Evolutionary conservation across 1,140 invertebrate species (phyloP), one percentile per base, ranked within the genome.

Genomic region (Drosophila subobscura): DNA sequence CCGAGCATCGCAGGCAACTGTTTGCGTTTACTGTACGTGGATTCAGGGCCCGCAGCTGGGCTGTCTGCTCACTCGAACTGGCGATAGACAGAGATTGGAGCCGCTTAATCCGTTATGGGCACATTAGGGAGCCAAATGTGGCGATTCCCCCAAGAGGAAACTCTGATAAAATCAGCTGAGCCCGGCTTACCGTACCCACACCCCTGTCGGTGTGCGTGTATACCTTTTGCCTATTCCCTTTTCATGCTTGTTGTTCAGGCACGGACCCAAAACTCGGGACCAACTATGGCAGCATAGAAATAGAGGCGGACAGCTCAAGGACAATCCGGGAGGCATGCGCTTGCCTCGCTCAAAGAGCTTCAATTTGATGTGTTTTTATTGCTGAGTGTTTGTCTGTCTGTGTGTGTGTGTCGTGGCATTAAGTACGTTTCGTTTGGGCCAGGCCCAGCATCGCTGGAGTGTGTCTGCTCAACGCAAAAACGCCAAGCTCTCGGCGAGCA

Each of bases 321-420:
- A 75, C 57, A 79, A 57, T 67, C 59, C 64, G 53, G 22, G 37
- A 49, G 70, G 47, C 63, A 57, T 61, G 53, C 45, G 47, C 75
- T 75, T 44, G 50, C 52, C 66, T 63, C 50, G 41, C 58, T 51
- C 33, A 40, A 51, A 79, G 72, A 72, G 72, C 55, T 64, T 70
- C 79, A 64, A 78, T 78, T 83, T 71, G 57, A 52, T 67, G 54
- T 73, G 47, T 53, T 61, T 52, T 61, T 51, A 56, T 58, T 56
- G 37, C 42, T 56, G 46, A 4, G n/a, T 44, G 44, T 55, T 61
- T 61, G 12, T 46, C n/a, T 50, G 12, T 25, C 22, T 27, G 37
- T 44, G 40, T 14, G 22, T 23, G 40, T 54, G 41, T 42, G n/a
- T 7, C 53, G 45, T 54, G 61, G 59, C 60, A 75, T 78, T 77